Conservation (phyloP, 2,797 vertebrate genomes). For the Chiroxiphia lanceolata region DNA sequence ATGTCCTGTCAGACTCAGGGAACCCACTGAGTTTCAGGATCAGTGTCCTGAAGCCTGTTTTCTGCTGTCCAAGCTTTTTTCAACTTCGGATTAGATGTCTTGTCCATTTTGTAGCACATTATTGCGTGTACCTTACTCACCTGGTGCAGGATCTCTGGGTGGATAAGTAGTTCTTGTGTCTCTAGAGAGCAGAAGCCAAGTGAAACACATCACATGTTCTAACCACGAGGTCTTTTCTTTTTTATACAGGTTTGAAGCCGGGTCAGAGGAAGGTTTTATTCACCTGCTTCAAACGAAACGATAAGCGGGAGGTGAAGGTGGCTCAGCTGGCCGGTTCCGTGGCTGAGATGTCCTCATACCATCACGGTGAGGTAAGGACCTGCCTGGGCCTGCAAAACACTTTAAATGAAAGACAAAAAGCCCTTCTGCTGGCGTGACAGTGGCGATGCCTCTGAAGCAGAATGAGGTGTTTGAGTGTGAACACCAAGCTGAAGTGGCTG, state of each 20-base stretch:
- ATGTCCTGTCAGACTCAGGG: background rate
- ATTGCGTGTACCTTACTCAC: background rate
- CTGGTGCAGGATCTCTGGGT: background rate
- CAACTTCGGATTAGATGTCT: background rate
- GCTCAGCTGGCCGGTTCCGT: slow-evolving; percentile 98
- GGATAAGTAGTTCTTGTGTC: background rate
- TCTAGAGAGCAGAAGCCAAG: background rate
- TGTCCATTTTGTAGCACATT: background rate
- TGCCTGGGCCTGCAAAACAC: background rate
- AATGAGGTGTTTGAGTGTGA: background rate
- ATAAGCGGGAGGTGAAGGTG: slow-evolving; percentile 97
- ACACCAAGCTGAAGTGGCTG: background rate
- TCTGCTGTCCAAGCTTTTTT: background rate
- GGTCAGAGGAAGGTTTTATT: slow-evolving; percentile 97
- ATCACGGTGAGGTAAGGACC: slow-evolving; percentile 92
- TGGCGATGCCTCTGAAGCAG: background rate
- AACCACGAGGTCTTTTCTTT: background rate
- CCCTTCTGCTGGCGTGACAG: background rate
- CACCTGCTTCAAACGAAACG: slow-evolving; percentile 94
- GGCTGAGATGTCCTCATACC: slow-evolving; percentile 98
- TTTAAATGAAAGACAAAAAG: background rate
- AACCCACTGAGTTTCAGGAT: background rate
- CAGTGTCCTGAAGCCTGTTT: background rate
- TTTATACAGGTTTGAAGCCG: slow-evolving; percentile 89
- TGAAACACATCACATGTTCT: background rate